These are phyloP conservation scores for Asbolus verrucosus DNA, from an alignment of 1,140 invertebrate species.

Conservation along the genomic window DNA sequence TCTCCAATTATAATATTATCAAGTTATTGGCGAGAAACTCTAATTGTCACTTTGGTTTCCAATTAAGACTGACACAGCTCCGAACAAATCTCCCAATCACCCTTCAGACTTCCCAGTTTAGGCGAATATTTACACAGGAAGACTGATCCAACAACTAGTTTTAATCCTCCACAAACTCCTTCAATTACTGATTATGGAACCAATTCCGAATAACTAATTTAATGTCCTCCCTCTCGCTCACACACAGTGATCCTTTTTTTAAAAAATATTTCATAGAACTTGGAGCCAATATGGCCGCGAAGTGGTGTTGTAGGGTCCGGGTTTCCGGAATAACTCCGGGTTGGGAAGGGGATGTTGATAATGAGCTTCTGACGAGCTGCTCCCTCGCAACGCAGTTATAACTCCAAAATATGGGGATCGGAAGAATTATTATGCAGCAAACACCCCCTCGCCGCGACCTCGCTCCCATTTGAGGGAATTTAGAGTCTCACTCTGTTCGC, in stretches of 20 bases:
- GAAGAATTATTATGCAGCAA: constrained; percentile 46
- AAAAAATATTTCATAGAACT: constrained; percentile 39
- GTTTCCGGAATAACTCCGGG: constrained; percentile 43
- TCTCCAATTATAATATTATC: constrained; percentile 61
- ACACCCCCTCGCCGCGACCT: constrained; percentile 2
- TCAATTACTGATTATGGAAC: constrained; percentile 1
- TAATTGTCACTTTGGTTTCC: constrained; percentile 62
- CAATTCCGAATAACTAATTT: constrained; percentile 13
- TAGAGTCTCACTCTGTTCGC: constrained; percentile 21
- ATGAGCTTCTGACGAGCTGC: constrained; percentile 48
- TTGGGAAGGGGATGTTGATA: constrained; percentile 45
- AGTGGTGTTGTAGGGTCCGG: constrained; percentile 39
- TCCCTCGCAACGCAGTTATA: constrained; percentile 44
- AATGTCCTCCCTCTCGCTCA: constrained; percentile 4
- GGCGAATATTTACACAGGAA: constrained; percentile 31
- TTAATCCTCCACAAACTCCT: constrained; percentile 17
- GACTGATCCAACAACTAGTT: constrained; percentile 31
- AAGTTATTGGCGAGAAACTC: constrained; percentile 59
- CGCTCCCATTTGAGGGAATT: neutral
- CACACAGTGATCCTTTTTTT: no score
- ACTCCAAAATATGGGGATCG: constrained; percentile 50
- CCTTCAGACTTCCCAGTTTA: constrained; percentile 50
- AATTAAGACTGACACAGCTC: constrained; percentile 52
- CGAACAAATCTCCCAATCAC: constrained; percentile 46
- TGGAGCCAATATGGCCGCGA: constrained; percentile 46